Percentiles rank a stretch among this genome's conserved stretches.
Conservation (phyloP, 1,140 invertebrate species). For the Cotesia vestalis region DNA sequence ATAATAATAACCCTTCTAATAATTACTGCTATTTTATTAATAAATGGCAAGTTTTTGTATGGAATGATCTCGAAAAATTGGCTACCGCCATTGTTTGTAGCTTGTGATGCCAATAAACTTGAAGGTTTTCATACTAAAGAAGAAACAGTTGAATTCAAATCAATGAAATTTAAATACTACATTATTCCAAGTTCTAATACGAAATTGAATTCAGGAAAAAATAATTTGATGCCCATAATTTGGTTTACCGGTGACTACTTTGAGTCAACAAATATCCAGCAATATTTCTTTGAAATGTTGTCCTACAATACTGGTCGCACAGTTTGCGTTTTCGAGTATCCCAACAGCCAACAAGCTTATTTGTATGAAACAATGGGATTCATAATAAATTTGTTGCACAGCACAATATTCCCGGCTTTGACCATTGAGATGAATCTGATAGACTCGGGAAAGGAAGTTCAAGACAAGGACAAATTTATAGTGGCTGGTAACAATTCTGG, state of each 20-base stretch:
- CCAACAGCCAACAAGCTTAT: neutral
- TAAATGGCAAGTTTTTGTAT: neutral
- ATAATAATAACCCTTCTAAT: conserved; percentile 1
- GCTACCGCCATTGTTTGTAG: neutral
- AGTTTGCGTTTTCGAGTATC: conserved; percentile 5
- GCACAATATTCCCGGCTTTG: too few species aligned
- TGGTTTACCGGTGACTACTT: neutral
- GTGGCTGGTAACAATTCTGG: conserved; percentile 1
- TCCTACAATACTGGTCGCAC: neutral
- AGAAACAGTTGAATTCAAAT: neutral
- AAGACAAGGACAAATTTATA: neutral
- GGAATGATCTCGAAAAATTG: neutral
- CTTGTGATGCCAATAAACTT: too few species aligned
- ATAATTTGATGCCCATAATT: neutral
- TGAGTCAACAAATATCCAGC: neutral
- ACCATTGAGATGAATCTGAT: too few species aligned
- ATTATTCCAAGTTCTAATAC: neutral
- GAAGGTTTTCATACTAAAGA: too few species aligned
- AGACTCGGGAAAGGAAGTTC: too few species aligned
- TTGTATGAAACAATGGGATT: neutral
- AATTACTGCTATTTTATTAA: neutral
- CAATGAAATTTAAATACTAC: neutral
- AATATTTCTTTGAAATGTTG: conserved; percentile 1
- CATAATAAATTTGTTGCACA: neutral
- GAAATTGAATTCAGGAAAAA: neutral